These are phyloP conservation scores for Limonius californicus DNA, from an alignment of 1,140 invertebrate genomes.

Conservation along the genomic window DNA sequence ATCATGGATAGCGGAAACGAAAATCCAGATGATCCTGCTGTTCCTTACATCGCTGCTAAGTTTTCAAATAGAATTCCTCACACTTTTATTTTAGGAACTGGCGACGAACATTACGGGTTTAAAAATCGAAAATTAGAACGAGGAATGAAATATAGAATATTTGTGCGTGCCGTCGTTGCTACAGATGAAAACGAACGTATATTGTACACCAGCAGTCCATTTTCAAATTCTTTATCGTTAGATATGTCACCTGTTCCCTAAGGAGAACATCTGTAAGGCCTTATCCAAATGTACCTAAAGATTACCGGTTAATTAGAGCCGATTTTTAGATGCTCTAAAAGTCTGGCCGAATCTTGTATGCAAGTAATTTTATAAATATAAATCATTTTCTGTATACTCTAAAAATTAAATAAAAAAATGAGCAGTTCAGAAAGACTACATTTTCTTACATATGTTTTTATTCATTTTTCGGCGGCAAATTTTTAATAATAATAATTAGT, in stretches of 20 bases:
- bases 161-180: slow-evolving; percentile 92
- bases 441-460: no score
- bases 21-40: slow-evolving; percentile 64
- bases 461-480: no score
- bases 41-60: slow-evolving; percentile 90
- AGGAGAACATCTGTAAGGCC: slow-evolving; percentile 78
- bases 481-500: no score
- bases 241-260: slow-evolving; percentile 84
- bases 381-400: no score
- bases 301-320: no score
- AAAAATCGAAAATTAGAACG: slow-evolving; percentile 81
- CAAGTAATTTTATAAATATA: no score
- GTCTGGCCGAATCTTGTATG: no score
- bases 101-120: slow-evolving; percentile 85
- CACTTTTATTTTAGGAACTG: slow-evolving; percentile 85
- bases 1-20: slow-evolving; percentile 65
- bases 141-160: slow-evolving; percentile 82
- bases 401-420: no score
- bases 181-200: slow-evolving; percentile 92
- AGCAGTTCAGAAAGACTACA: no score
- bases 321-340: no score
- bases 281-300: slow-evolving; percentile 73
- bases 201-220: slow-evolving; percentile 93
- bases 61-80: slow-evolving; percentile 89
- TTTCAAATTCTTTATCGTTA: slow-evolving; percentile 81